Base-by-base conservation (phyloP, 2,113 vertebrate species). In the Empidonax alnorum region DNA sequence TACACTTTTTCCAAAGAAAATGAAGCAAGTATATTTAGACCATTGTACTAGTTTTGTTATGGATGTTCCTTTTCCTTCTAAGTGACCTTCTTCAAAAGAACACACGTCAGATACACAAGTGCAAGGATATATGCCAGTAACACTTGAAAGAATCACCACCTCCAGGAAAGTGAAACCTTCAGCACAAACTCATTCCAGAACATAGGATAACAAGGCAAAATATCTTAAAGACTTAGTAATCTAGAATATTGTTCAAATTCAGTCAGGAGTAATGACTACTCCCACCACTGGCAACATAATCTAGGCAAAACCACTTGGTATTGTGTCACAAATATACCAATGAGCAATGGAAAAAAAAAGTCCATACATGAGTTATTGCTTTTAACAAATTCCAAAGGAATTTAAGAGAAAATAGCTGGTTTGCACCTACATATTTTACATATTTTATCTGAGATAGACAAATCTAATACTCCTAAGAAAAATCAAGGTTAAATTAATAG, bases 21-120 rank as follows among this genome's bases (percentile, higher is more conserved):
- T 13, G 0, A 50, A 91, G 22, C 31, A 25, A 67, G 28, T 49
- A n/a, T 21, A 49, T 73, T 66, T 49, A 79, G 28, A 53, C 7
- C 12, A 69, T 16, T 68, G 77, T 42, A 62, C 20, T 42, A 47
- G 10, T 28, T 89, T 55, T 79, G 39, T 62, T 31, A 35, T 7
- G 13, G 56, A 52, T 24, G 23, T 28, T 67, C 59, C n/a, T 79
- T 41, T 72, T 79, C 62, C 15, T 80, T 71, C 47, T 31, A 61
- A 49, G 25, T 42, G 25, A 75, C 30, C 14, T 24, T 27, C 50
- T 68, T 69, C 33, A 56, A 72, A 47, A 80, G 47, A 41, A 17
- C 19, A 37, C 0, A 0, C 3, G 9, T 4, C 39, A 22, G n/a
- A 46, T 50, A 69, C 3, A 12, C 10, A 65, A 61, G 25, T 6